A percentile compares a stretch with the other conserved stretches of the same genome.
phyloP scores from a whole-genome alignment of 2,113 vertebrate species.

The Callocephalon fimbriatum region DNA sequence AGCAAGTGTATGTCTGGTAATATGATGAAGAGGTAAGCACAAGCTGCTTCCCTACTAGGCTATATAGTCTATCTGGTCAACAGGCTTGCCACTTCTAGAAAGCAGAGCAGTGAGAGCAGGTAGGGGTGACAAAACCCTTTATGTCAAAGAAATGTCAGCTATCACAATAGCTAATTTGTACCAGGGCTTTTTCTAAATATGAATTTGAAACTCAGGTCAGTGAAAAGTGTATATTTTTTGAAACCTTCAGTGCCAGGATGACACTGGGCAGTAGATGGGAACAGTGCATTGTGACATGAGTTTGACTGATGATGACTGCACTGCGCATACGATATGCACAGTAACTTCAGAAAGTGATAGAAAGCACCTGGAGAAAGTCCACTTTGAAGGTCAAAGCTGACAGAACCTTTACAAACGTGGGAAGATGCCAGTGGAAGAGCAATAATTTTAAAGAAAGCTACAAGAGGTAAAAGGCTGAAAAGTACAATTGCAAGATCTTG shows the following conservation, averaged over 20 bases:
- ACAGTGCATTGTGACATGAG: fast-evolving
- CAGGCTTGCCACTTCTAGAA: not conserved
- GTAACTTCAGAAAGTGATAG: slow-evolving; percentile 23
- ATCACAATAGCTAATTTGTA: not conserved
- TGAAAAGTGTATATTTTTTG: not conserved
- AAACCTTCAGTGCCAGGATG: not conserved
- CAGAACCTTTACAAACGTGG: slow-evolving; percentile 22
- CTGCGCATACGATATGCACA: not conserved
- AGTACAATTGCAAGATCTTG: slow-evolving; percentile 13
- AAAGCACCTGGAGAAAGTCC: slow-evolving; percentile 12
- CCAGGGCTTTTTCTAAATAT: fast-evolving
- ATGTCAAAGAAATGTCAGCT: not conserved
- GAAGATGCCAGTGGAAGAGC: slow-evolving; percentile 13
- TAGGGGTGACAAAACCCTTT: not conserved
- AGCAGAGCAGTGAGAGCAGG: not conserved
- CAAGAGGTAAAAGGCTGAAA: slow-evolving; percentile 30
- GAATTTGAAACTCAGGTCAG: not conserved
- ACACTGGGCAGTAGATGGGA: not conserved
- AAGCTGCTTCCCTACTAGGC: not conserved
- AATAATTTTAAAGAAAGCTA: slow-evolving; percentile 45
- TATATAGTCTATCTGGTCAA: not conserved
- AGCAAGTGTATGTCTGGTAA: not conserved
- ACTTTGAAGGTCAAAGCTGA: slow-evolving; percentile 52
- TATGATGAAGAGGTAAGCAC: not conserved
- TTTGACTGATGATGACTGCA: not conserved